A percentile compares a stretch with the other conserved stretches of the same genome.
Evolutionary conservation across 30 jellyfish, hydroid and myxozoan species (phyloP).

Genomic region (Pseudorhiza aurosa): DNA sequence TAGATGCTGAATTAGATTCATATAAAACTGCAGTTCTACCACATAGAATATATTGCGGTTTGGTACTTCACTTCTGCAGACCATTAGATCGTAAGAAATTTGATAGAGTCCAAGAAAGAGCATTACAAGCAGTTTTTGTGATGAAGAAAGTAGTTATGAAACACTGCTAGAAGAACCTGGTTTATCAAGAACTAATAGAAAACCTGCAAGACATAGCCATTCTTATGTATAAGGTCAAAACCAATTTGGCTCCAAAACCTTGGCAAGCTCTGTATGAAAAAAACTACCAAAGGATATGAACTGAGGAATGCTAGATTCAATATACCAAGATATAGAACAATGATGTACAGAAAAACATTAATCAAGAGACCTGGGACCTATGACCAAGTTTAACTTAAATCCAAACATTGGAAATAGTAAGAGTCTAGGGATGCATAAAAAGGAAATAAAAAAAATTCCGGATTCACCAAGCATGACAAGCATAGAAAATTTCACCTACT

Average conservation of each 20-base stretch:
- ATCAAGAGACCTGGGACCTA: conserved; percentile 34
- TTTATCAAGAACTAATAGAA: conserved; percentile 6
- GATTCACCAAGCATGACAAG: conserved; percentile 12
- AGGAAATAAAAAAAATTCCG: not conserved
- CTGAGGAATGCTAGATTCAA: conserved; percentile 38
- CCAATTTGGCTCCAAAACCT: conserved; percentile 39
- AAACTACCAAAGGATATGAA: conserved; percentile 33
- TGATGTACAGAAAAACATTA: conserved; percentile 29
- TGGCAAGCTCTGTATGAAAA: conserved; percentile 7
- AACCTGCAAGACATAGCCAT: conserved; percentile 33
- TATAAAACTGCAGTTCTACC: too few species aligned
- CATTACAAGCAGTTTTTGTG: conserved; percentile 7
- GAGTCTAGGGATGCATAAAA: conserved; percentile 8
- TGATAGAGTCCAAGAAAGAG: too few species aligned
- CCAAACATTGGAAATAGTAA: conserved; percentile 8
- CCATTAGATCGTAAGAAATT: too few species aligned
- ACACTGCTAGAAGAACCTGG: not conserved
- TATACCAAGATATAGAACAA: conserved; percentile 24
- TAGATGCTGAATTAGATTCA: too few species aligned
- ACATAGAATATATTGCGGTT: too few species aligned
- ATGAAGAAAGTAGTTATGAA: conserved; percentile 8
- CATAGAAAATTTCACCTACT: conserved; percentile 11
- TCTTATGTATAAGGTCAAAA: conserved; percentile 45
- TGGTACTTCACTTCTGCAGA: too few species aligned
- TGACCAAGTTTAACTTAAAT: conserved; percentile 14